Conservation (phyloP, 2,888 invertebrate species). For the Cheilosia scutellata region DNA sequence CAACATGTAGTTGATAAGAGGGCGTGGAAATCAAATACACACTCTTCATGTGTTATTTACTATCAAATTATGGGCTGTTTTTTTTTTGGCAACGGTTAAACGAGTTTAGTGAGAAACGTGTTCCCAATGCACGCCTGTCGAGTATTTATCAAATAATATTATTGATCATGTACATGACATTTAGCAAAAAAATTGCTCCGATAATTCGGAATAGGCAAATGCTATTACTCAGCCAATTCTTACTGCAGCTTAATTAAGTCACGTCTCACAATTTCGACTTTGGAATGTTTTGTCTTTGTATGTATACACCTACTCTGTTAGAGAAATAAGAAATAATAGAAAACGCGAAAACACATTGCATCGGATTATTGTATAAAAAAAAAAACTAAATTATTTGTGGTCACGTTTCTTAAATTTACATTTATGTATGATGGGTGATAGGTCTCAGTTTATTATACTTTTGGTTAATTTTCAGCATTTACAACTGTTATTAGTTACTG, state of each 20-base stretch:
- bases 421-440: background rate
- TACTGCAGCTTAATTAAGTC: conserved; percentile 52
- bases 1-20: conserved; percentile 18
- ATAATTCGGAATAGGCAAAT: conserved; percentile 23
- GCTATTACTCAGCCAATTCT: conserved; percentile 20
- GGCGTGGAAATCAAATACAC: conserved; percentile 12
- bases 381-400: conserved; percentile 34
- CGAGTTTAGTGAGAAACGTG: conserved; percentile 1
- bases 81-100: conserved; percentile 47
- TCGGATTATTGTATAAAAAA: conserved; percentile 34
- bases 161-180: conserved; percentile 1
- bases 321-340: conserved; percentile 23
- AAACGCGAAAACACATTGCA: conserved; percentile 51
- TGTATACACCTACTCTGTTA: background rate
- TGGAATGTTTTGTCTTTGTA: conserved; percentile 31
- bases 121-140: conserved; percentile 23
- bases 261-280: conserved; percentile 47
- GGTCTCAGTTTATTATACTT: background rate
- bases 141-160: conserved; percentile 40
- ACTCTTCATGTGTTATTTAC: conserved; percentile 9
- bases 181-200: conserved; percentile 13
- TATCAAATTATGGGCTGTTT: conserved; percentile 12
- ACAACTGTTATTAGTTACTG: too few species aligned
- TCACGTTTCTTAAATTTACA: conserved; percentile 56
- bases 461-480: background rate